Percentiles rank a stretch among this genome's conserved stretches.
Conservation (phyloP, 2,113 vertebrate genomes). For the Urocitellus parryii region DNA sequence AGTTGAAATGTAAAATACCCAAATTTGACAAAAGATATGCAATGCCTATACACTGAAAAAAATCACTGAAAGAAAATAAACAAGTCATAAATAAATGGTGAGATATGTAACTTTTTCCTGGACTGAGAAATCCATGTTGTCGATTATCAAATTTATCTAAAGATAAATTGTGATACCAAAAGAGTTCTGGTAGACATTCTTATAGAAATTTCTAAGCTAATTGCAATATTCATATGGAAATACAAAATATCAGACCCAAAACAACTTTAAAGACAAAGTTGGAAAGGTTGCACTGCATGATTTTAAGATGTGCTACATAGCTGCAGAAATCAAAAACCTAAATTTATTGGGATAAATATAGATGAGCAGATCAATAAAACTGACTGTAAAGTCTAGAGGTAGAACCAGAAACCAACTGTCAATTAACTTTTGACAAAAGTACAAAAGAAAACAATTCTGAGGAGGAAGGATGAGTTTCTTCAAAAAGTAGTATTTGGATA, state of each 20-base stretch:
- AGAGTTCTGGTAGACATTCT: neutral
- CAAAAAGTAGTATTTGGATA: neutral
- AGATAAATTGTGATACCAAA: neutral
- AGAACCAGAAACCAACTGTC: neutral
- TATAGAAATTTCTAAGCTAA: neutral
- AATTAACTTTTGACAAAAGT: neutral
- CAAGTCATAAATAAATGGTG: neutral
- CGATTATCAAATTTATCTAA: neutral
- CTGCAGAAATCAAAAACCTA: neutral
- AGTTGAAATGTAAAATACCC: neutral
- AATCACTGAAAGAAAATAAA: neutral
- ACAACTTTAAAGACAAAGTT: neutral
- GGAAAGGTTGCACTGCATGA: neutral
- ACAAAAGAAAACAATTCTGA: neutral
- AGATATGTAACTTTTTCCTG: neutral
- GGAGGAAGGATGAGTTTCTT: neutral
- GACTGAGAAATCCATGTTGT: neutral
- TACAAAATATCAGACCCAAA: neutral
- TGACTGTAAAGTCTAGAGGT: neutral
- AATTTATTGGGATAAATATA: neutral
- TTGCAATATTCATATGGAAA: conserved; percentile 11
- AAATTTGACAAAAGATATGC: neutral
- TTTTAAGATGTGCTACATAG: neutral
- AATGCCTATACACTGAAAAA: neutral
- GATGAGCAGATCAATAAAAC: neutral